phyloP scores from a whole-genome alignment of 2,797 vertebrate species.

The Esox lucius region DNA sequence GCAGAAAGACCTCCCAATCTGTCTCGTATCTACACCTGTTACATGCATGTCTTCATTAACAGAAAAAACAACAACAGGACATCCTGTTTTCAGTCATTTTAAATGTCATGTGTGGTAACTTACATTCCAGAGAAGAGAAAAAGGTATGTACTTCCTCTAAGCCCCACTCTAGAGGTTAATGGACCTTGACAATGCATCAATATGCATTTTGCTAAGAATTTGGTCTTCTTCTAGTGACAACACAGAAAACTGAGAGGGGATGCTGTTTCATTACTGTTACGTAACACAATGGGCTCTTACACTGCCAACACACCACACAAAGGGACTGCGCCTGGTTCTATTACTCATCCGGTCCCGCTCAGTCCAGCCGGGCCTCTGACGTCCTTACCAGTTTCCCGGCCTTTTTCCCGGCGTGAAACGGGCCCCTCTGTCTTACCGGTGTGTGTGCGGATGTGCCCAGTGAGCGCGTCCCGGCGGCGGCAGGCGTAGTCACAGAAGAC shows the following conservation, averaged over 20 bases:
- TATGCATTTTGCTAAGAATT: neutral
- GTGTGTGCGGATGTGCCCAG: conserved; percentile 94
- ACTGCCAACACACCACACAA: neutral
- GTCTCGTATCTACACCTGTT: conserved; percentile 49
- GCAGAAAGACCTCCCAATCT: conserved; percentile 34
- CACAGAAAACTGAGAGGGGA: neutral
- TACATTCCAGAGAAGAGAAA: conserved; percentile 46
- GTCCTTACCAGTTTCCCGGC: conserved; percentile 76
- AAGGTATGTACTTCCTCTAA: conserved; percentile 56
- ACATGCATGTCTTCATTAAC: conserved; percentile 50
- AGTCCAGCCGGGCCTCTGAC: neutral
- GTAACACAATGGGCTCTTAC: neutral
- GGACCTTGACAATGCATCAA: neutral
- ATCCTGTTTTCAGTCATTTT: conserved; percentile 75
- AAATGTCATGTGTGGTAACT: conserved; percentile 71
- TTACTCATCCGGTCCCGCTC: neutral
- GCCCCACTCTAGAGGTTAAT: conserved; percentile 37
- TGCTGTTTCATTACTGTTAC: neutral
- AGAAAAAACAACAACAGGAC: conserved; percentile 72
- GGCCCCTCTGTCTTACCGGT: conserved; percentile 77
- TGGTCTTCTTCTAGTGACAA: neutral
- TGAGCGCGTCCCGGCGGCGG: conserved; percentile 89
- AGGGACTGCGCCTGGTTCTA: neutral
- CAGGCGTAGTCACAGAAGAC: conserved; percentile 95
- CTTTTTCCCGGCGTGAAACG: neutral